These are phyloP conservation scores for Rousettus madagascariensis DNA, from an alignment of 2,797 vertebrate species.

Conservation along the genomic window DNA sequence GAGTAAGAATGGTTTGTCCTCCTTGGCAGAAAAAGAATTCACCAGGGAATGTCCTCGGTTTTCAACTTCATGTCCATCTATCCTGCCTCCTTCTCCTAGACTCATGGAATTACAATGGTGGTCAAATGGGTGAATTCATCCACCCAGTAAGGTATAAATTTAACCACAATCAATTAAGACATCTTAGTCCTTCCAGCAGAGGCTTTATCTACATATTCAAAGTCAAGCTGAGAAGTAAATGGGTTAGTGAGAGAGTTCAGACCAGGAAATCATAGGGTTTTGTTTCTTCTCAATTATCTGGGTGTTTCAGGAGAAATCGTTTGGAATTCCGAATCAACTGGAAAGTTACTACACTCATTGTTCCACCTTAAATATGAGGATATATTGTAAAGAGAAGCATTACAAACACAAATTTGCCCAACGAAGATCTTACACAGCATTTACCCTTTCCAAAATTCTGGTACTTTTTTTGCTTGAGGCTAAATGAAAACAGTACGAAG, in stretches of 20 bases:
- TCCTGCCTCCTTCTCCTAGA: not conserved
- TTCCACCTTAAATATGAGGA: not conserved
- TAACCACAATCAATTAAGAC: not conserved
- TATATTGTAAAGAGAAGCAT: not conserved
- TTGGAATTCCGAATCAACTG: not conserved
- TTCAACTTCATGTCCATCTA: not conserved
- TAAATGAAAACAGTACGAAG: not conserved
- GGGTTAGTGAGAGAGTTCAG: not conserved
- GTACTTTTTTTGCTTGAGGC: not conserved
- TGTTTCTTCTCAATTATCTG: not conserved
- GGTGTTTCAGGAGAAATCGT: not conserved
- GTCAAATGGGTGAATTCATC: not conserved
- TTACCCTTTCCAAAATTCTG: not conserved
- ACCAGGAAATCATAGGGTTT: not conserved
- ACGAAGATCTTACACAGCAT: not conserved
- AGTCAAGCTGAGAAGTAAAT: not conserved
- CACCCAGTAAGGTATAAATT: not conserved
- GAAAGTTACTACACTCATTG: not conserved
- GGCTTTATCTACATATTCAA: not conserved
- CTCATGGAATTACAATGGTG: not conserved
- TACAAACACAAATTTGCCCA: not conserved
- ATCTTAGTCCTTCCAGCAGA: not conserved
- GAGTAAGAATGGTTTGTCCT: not conserved
- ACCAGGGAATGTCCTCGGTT: not conserved
- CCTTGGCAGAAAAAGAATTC: not conserved